These are phyloP conservation scores for Bubo scandiacus DNA, from an alignment of 2,113 vertebrate species.

Conservation along the genomic window DNA sequence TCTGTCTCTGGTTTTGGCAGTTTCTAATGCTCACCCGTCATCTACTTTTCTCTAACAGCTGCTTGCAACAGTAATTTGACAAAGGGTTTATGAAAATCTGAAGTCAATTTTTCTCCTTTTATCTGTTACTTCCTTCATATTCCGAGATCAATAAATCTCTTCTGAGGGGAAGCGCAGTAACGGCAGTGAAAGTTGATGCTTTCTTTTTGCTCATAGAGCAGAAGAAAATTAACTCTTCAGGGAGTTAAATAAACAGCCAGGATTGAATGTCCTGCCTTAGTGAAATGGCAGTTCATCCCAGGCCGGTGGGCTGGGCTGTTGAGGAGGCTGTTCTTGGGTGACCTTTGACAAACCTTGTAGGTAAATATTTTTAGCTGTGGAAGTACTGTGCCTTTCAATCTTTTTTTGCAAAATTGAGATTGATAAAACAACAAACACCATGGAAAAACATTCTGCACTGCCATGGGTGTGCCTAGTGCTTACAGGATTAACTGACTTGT, in stretches of 20 bases:
- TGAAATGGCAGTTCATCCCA: not conserved
- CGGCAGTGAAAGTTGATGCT: not conserved
- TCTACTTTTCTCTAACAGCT: not conserved
- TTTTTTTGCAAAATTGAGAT: not conserved
- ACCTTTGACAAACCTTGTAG: constrained; percentile 6
- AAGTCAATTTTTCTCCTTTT: not conserved
- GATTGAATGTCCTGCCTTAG: not conserved
- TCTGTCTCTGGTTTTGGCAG: not conserved
- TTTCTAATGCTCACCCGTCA: not conserved
- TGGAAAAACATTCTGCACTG: not conserved
- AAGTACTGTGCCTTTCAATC: not conserved
- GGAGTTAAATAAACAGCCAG: constrained; percentile 35
- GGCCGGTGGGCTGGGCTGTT: not conserved
- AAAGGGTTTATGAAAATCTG: not conserved
- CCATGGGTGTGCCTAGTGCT: not conserved
- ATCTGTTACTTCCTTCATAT: not conserved
- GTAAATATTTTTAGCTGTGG: constrained; percentile 14
- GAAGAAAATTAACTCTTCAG: not conserved
- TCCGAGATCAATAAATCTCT: not conserved
- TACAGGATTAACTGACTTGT: not conserved
- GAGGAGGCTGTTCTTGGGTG: not conserved
- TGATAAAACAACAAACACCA: no score
- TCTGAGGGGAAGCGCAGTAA: not conserved
- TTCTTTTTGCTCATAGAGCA: not conserved
- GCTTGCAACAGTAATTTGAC: not conserved